Evolutionary conservation across 2,113 vertebrate genomes (phyloP).

Genomic region (Pachycephala philippinensis): DNA sequence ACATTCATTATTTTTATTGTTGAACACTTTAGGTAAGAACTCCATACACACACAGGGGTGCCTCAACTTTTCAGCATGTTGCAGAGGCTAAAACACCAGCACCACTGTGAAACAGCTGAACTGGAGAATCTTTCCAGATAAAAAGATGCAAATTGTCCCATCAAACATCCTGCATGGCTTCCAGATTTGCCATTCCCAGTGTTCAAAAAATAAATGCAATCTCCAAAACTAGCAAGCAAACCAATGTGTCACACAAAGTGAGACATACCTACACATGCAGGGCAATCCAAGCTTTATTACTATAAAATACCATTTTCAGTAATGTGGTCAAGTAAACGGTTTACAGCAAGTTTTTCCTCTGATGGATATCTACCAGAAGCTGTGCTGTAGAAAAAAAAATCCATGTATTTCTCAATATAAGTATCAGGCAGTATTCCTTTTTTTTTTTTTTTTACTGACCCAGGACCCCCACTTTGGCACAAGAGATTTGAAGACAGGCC

Average conservation of each 20-base stretch:
- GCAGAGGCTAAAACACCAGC: slow-evolving; percentile 1
- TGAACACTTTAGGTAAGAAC: slow-evolving; percentile 29
- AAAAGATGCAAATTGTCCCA: slow-evolving; percentile 6
- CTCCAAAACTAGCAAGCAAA: not conserved
- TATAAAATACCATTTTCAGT: not conserved
- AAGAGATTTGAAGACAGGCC: not conserved
- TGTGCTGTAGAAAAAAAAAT: not conserved
- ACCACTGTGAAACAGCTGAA: not conserved
- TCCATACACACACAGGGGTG: not conserved
- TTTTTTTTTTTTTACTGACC: too few species aligned
- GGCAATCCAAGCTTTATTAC: not conserved
- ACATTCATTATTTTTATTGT: slow-evolving; percentile 57
- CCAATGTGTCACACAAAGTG: not conserved
- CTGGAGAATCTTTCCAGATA: not conserved
- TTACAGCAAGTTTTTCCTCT: not conserved
- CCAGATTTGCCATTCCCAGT: not conserved
- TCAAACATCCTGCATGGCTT: not conserved
- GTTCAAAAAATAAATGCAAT: not conserved
- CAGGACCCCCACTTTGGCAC: not conserved
- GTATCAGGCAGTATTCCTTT: not conserved
- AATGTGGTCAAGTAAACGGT: not conserved
- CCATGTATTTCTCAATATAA: not conserved
- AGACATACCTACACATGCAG: not conserved
- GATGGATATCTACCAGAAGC: not conserved
- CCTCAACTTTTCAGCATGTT: not conserved